phyloP scores from a whole-genome alignment of 2,797 vertebrate genomes.

The Tenualosa thibaudeaui region DNA sequence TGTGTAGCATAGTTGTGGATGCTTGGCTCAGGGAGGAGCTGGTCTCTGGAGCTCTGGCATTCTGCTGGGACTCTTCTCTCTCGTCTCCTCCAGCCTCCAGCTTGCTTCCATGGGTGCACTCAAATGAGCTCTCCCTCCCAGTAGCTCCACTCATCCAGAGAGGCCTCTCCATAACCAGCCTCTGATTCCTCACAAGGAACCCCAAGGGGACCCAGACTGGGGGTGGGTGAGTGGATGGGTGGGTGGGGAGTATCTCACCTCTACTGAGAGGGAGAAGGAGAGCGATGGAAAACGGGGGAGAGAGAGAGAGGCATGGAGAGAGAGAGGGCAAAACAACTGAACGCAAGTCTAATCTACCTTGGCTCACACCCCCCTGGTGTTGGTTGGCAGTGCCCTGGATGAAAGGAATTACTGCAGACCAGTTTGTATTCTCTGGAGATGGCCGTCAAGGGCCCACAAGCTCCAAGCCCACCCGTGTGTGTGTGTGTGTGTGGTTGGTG shows the following conservation, averaged over 20 bases:
- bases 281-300: not conserved
- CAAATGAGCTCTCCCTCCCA: conserved; percentile 10
- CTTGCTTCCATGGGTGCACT: not conserved
- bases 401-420: conserved; percentile 38
- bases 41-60: not conserved
- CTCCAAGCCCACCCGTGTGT: not conserved
- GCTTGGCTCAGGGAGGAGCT: not conserved
- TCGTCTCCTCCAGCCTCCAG: not conserved
- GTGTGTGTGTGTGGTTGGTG: not conserved
- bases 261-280: not conserved
- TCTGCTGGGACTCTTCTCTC: not conserved
- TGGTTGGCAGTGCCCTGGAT: conserved; percentile 39
- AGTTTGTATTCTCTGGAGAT: conserved; percentile 41
- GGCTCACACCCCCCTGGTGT: conserved; percentile 42
- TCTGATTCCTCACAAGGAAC: not conserved
- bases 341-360: conserved; percentile 48
- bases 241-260: conserved; percentile 1
- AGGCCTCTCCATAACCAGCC: conserved; percentile 16
- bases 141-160: conserved; percentile 16
- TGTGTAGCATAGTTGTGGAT: not conserved
- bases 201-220: not conserved
- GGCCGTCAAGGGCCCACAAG: conserved; percentile 9
- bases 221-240: not conserved
- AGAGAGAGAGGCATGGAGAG: not conserved
- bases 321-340: conserved; percentile 30